Evolutionary conservation across 2,888 invertebrate genomes (phyloP).

Genomic region (Torymus auratus): DNA sequence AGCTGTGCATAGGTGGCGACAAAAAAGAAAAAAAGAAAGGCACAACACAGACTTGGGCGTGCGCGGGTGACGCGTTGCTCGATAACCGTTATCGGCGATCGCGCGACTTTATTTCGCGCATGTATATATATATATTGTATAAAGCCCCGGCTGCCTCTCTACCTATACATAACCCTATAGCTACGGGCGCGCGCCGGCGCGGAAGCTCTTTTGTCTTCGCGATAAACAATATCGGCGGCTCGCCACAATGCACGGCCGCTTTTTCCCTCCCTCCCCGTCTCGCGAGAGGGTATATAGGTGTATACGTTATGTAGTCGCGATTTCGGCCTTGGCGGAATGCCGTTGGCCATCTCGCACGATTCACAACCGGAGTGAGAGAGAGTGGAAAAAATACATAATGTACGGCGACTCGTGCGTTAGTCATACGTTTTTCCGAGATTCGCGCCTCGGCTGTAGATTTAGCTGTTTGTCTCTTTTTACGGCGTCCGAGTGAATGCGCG

Average conservation of each 20-base stretch:
- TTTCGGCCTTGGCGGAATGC: constrained; percentile 1
- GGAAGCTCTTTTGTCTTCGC: constrained; percentile 27
- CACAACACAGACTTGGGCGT: too few relatives aligned
- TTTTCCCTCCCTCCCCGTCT: background rate
- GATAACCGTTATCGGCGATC: constrained; percentile 41
- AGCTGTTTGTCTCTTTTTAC: too few relatives aligned
- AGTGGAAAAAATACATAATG: too few relatives aligned
- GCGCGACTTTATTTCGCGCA: constrained; percentile 3
- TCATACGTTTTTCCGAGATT: constrained; percentile 20
- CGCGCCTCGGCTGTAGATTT: background rate
- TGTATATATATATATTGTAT: background rate
- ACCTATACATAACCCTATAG: background rate
- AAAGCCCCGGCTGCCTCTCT: background rate
- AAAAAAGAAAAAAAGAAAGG: background rate
- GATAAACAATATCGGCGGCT: constrained; percentile 19
- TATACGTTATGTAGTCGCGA: too few relatives aligned
- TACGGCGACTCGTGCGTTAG: background rate
- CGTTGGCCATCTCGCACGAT: too few relatives aligned
- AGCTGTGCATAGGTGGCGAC: too few relatives aligned
- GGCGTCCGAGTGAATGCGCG: background rate
- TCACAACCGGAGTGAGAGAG: too few relatives aligned
- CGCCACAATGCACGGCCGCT: too few relatives aligned
- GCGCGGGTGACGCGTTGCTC: constrained; percentile 2
- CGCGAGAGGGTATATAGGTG: too few relatives aligned
- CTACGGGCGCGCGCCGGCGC: background rate